Percentiles rank a stretch among this genome's conserved stretches.
phyloP scores from a whole-genome alignment of 2,797 vertebrate genomes.

The Yasuhikotakia modesta region DNA sequence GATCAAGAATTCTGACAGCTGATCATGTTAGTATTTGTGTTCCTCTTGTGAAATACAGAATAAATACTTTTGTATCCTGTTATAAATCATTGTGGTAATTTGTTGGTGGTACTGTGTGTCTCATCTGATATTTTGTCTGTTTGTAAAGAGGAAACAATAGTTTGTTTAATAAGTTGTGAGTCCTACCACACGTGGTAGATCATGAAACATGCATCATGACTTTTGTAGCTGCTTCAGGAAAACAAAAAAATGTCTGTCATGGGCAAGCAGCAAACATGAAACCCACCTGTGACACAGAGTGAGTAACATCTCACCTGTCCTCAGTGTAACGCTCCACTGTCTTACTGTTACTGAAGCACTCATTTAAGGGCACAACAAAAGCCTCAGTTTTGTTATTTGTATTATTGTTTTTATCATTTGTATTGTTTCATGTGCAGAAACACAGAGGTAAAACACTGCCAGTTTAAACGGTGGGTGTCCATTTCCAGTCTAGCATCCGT shows the following conservation, averaged over 20 bases:
- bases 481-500: constrained; percentile 78
- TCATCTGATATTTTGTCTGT: constrained; percentile 63
- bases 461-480: constrained; percentile 80
- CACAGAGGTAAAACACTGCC: constrained; percentile 83
- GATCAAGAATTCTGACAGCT: not conserved
- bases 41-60: constrained; percentile 61
- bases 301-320: constrained; percentile 58
- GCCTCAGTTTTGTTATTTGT: too few species aligned
- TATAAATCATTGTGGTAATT: constrained; percentile 74
- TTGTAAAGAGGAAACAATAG: constrained; percentile 55
- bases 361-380: constrained; percentile 22
- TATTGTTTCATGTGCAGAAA: constrained; percentile 46
- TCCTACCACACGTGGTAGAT: constrained; percentile 55
- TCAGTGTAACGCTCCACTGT: too few species aligned
- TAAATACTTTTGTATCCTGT: constrained; percentile 68
- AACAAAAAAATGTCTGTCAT: not conserved
- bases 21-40: not conserved
- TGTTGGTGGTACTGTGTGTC: constrained; percentile 73
- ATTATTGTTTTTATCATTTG: constrained; percentile 22
- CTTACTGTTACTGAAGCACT: not conserved
- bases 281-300: constrained; percentile 16
- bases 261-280: constrained; percentile 38
- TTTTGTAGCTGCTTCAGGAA: constrained; percentile 54
- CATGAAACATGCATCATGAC: constrained; percentile 59
- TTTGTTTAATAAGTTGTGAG: constrained; percentile 51